Conservation (phyloP, 2,888 invertebrate species). For the Unio pictorum region DNA sequence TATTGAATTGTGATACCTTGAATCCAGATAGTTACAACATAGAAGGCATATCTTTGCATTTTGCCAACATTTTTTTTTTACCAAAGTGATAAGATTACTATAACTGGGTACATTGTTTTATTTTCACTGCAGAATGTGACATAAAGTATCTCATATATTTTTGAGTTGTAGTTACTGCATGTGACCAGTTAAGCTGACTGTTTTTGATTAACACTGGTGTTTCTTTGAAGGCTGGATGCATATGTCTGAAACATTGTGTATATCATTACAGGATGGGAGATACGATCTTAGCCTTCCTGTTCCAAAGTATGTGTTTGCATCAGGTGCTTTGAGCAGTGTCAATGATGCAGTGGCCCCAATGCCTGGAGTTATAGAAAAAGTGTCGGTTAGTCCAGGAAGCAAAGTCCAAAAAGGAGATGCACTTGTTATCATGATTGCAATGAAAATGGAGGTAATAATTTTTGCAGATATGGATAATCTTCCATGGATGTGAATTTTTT, state of each 20-base stretch:
- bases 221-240: too few relatives aligned
- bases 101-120: too few relatives aligned
- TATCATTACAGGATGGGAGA: conserved; percentile 58
- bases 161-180: neutral
- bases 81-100: too few relatives aligned
- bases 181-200: neutral
- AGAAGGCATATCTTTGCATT: too few relatives aligned
- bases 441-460: conserved; percentile 95
- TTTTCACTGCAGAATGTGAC: too few relatives aligned
- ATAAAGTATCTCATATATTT: neutral
- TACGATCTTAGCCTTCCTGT: conserved; percentile 71
- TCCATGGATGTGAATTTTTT: too few relatives aligned
- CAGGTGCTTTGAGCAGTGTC: conserved; percentile 64
- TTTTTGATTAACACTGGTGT: neutral
- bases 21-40: too few relatives aligned
- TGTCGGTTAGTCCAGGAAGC: conserved; percentile 88
- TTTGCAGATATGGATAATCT: too few relatives aligned
- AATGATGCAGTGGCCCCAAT: conserved; percentile 87
- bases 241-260: neutral
- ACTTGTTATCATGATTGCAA: conserved; percentile 94
- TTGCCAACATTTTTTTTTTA: neutral
- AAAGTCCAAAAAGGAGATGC: conserved; percentile 89
- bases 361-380: conserved; percentile 95
- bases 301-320: conserved; percentile 68
- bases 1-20: too few relatives aligned